Conservation (phyloP, 2,888 invertebrate species). For the Odiellus spinosus region DNA sequence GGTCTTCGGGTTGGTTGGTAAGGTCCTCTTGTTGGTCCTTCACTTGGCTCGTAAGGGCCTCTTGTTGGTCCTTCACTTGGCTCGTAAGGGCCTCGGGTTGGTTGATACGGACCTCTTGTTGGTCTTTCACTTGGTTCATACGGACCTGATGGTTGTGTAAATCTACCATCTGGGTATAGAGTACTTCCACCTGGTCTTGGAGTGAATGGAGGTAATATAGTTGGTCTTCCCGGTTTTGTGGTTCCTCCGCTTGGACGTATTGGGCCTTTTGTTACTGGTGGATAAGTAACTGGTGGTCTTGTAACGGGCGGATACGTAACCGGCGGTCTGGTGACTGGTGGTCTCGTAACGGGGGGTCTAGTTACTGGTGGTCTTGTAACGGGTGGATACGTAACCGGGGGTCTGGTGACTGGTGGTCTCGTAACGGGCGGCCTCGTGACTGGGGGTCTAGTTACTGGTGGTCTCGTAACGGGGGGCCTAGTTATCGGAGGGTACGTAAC, state of each 20-base stretch:
- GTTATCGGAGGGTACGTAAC: background rate
- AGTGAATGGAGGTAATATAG: too few species aligned
- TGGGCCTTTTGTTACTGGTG: background rate
- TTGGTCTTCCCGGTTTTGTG: too few species aligned
- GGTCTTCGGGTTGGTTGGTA: too few species aligned
- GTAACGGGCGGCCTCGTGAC: background rate
- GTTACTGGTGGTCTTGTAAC: background rate
- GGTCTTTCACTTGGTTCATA: too few species aligned
- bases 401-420: background rate
- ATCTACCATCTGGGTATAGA: too few species aligned
- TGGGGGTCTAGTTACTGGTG: background rate
- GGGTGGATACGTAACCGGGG: background rate
- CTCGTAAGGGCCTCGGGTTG: too few species aligned
- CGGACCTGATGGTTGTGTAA: too few species aligned
- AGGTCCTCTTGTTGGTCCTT: too few species aligned
- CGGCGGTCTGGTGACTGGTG: background rate
- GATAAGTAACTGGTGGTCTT: background rate
- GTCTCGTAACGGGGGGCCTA: background rate
- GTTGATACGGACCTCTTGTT: too few species aligned
- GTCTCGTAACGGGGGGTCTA: background rate
- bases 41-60: too few species aligned
- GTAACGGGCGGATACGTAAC: background rate
- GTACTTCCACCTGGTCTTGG: too few species aligned
- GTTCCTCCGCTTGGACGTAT: background rate
- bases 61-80: too few species aligned